Base-by-base conservation (phyloP, 64 coral and sea anemone genomes). In the Hydrozoanthus tunicans region DNA sequence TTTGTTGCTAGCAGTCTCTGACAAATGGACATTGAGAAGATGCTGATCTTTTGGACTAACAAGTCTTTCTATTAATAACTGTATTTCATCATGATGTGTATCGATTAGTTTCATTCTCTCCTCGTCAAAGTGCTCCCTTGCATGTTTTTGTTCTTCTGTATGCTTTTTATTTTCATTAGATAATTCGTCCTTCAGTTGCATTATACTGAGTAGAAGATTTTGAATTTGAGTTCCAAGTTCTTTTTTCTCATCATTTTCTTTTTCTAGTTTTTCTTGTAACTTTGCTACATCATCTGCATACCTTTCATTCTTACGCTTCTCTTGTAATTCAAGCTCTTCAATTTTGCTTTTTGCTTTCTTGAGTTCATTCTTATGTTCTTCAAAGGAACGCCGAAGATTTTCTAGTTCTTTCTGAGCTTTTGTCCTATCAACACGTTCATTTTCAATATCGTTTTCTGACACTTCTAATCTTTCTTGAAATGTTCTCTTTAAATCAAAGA, bases 401-500 rank as follows among this genome's bases (percentile, higher is more conserved):
- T 25, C 84, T 14, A 88, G 25, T 51, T 88, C 84, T 13, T 88
- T 53, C 43, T 88, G 54, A 74, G 14, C 11, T 88, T 75, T 73
- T 1, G 23, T 75, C 13, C 73, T 88, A 12, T 88, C 23, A 73
- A 74, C 10, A 60, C 20, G 84, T 88, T 88, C 84, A 3, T 59
- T 88, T 51, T 88, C 67, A 24, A 88, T 59, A 6, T 73, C 56
- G 10, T 14, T 75, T 75, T 88, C 68, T 59, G 84, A 88, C 5
- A 55, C 68, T 57, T 88, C 69, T 88, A 88, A 60, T 88, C 59
- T 74, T 60, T 88, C 84, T 12, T 72, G 56, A 27, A 74, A 88
- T 27, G 20, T 43, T 88, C 84, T 75, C 55, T 88, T 88, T 60
- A 88, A 59, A 73, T 88, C 84, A 73, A 88, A 88, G 12, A 88